These are phyloP conservation scores for Ophonus ardosiacus DNA, from an alignment of 2,888 invertebrate species.

Conservation along the genomic window DNA sequence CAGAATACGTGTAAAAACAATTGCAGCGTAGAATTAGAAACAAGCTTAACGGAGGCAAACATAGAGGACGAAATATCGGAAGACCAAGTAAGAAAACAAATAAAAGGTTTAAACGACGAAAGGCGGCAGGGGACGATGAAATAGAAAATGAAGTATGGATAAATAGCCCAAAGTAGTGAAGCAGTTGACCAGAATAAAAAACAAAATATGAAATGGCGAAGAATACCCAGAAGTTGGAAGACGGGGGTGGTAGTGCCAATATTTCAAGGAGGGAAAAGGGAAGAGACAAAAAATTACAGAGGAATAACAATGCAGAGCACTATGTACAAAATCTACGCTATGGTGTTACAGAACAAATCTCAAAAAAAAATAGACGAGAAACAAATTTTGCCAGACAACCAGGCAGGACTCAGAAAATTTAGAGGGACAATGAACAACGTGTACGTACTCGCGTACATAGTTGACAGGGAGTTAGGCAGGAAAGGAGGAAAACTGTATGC, in stretches of 20 bases:
- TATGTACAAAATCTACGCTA: neutral
- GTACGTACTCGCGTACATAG: too few relatives aligned
- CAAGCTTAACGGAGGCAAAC: too few relatives aligned
- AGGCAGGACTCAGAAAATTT: too few relatives aligned
- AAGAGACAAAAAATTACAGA: constrained; percentile 9
- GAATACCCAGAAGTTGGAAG: neutral
- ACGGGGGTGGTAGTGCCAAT: neutral
- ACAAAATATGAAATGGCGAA: neutral
- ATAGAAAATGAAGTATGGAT: neutral
- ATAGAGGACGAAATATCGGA: neutral
- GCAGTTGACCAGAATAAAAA: neutral
- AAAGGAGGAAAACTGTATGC: too few relatives aligned
- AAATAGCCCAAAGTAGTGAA: neutral
- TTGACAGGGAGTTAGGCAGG: too few relatives aligned
- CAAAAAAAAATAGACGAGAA: constrained; percentile 10
- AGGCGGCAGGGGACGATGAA: neutral
- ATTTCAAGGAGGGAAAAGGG: constrained; percentile 1
- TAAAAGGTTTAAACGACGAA: neutral
- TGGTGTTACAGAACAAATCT: neutral
- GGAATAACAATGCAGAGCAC: constrained; percentile 8
- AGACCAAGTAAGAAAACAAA: neutral
- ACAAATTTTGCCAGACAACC: too few relatives aligned
- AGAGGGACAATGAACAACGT: too few relatives aligned
- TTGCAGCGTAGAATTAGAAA: too few relatives aligned
- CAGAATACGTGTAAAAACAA: too few relatives aligned